These are phyloP conservation scores for Carposina sasakii DNA, from an alignment of 1,140 invertebrate species.

Conservation along the genomic window DNA sequence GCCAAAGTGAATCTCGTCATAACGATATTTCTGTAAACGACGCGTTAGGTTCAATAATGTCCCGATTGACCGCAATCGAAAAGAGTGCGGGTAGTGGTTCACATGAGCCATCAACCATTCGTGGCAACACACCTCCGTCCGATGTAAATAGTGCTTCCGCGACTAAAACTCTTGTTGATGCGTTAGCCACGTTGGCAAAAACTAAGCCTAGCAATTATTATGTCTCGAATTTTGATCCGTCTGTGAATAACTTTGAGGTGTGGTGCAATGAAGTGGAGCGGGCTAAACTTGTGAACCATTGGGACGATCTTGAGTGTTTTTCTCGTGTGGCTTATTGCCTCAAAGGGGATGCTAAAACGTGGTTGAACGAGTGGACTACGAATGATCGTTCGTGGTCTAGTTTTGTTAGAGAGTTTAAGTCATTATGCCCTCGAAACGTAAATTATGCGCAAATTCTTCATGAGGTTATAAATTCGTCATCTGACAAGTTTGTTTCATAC, in stretches of 20 bases:
- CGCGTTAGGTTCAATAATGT: no score
- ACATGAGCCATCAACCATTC: no score
- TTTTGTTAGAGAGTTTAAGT: conserved; percentile 5
- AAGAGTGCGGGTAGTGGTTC: no score
- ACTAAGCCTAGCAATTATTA: no score
- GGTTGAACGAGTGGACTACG: conserved; percentile 5
- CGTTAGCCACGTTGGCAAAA: no score
- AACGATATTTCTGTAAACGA: no score
- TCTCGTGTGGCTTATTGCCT: neutral
- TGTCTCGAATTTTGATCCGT: no score
- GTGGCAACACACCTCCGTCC: no score
- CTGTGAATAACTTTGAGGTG: conserved; percentile 1
- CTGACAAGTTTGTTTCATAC: conserved; percentile 4
- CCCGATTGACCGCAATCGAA: no score
- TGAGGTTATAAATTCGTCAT: neutral
- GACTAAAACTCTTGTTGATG: no score
- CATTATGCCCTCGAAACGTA: neutral
- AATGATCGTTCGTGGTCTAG: conserved; percentile 5
- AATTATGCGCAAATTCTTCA: conserved; percentile 4
- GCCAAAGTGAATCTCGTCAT: no score
- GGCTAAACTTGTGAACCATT: neutral
- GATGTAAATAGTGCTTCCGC: no score
- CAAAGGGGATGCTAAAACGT: conserved; percentile 1
- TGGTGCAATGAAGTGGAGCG: conserved; percentile 9
- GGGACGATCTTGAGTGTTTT: conserved; percentile 6